Percentiles rank a stretch among this genome's conserved stretches.
Evolutionary conservation across 2,113 vertebrate genomes (phyloP).

Genomic region (Amphiprion percula): DNA sequence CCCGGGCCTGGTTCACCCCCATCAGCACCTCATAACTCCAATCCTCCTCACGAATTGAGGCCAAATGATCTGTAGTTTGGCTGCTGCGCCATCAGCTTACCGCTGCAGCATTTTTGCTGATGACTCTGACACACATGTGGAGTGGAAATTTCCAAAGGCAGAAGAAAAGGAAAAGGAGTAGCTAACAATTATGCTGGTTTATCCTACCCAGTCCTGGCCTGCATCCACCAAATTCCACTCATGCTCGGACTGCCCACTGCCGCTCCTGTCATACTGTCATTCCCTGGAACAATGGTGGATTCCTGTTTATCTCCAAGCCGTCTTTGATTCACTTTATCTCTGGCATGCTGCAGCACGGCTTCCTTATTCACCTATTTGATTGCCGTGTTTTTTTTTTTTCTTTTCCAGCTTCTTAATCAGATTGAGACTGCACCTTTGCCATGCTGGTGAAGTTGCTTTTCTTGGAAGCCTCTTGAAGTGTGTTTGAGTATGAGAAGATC

Average conservation of each 20-base stretch:
- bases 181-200: conserved; percentile 54
- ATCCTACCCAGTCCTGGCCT: conserved; percentile 60
- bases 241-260: conserved; percentile 72
- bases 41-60: conserved; percentile 37
- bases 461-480: conserved; percentile 15
- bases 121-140: conserved; percentile 59
- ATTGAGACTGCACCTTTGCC: conserved; percentile 12
- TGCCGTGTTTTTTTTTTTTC: conserved; percentile 4
- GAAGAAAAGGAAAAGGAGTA: conserved; percentile 53
- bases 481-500: conserved; percentile 11
- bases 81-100: conserved; percentile 45
- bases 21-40: conserved; percentile 66
- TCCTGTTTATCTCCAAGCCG: conserved; percentile 76
- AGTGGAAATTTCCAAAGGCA: conserved; percentile 74
- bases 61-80: conserved; percentile 56
- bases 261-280: conserved; percentile 65
- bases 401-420: conserved; percentile 1
- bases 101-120: conserved; percentile 47
- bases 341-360: conserved; percentile 52
- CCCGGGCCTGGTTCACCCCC: conserved; percentile 36
- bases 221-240: conserved; percentile 74
- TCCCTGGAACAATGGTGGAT: conserved; percentile 80
- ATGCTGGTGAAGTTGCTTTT: conserved; percentile 17
- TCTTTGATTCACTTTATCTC: conserved; percentile 73
- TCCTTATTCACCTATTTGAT: conserved; percentile 55